These are phyloP conservation scores for Malurus melanocephalus DNA, from an alignment of 2,113 vertebrate species.

Conservation along the genomic window DNA sequence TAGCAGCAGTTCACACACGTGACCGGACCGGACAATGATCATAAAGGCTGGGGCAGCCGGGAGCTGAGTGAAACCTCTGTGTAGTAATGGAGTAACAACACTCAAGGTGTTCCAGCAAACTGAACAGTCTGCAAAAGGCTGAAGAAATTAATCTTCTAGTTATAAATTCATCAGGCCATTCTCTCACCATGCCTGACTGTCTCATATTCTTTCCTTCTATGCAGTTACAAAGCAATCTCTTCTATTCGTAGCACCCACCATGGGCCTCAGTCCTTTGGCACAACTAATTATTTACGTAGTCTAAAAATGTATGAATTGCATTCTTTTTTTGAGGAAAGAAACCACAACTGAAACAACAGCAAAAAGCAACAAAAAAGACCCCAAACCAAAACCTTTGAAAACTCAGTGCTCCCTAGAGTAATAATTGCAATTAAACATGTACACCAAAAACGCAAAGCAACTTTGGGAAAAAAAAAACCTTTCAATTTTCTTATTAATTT, in stretches of 20 bases:
- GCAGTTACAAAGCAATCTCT: neutral
- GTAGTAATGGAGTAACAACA: neutral
- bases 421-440: neutral
- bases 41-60: neutral
- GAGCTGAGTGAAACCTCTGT: neutral
- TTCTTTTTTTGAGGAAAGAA: neutral
- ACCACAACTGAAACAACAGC: neutral
- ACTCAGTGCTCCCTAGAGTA: neutral
- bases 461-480: neutral
- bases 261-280: neutral
- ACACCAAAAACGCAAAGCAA: neutral
- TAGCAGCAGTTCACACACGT: neutral
- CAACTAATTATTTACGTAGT: neutral
- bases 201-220: neutral
- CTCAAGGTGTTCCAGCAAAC: neutral
- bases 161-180: neutral
- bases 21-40: neutral
- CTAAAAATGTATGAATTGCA: accelerated
- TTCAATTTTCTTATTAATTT: neutral
- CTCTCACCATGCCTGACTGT: neutral
- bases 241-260: neutral
- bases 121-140: neutral
- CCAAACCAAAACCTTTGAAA: neutral
- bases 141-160: neutral
- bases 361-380: neutral